A percentile compares a stretch with the other conserved stretches of the same genome.
These are phyloP conservation scores for Nixonia krombeini DNA, from an alignment of 1,140 invertebrate genomes.

Conservation along the genomic window DNA sequence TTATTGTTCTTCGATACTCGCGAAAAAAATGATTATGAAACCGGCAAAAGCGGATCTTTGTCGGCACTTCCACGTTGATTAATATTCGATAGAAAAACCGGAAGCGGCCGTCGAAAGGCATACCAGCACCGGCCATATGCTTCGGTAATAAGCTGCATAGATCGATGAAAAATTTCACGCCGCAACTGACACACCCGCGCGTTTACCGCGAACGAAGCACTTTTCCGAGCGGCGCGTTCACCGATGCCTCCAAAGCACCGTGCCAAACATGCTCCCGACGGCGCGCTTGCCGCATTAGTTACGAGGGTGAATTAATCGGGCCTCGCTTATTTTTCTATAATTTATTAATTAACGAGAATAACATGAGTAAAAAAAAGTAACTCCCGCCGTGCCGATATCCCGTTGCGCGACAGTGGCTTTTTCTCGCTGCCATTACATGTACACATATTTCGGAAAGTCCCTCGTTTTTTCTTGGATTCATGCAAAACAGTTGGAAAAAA, in stretches of 20 bases:
- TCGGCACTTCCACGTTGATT: constrained; percentile 32
- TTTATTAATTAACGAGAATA: neutral
- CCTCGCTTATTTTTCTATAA: constrained; percentile 56
- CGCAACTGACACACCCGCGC: constrained; percentile 64
- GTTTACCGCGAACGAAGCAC: constrained; percentile 33
- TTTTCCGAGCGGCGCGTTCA: too few relatives aligned
- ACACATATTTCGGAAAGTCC: neutral
- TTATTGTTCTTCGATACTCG: neutral
- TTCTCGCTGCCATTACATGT: neutral
- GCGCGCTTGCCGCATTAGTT: constrained; percentile 22
- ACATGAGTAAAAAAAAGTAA: too few relatives aligned
- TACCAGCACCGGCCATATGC: constrained; percentile 54
- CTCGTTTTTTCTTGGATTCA: neutral
- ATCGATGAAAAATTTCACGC: constrained; percentile 64
- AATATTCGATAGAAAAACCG: constrained; percentile 30
- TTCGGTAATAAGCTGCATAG: constrained; percentile 54
- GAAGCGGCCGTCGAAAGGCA: constrained; percentile 27
- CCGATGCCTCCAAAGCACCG: too few relatives aligned
- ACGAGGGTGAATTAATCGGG: constrained; percentile 51
- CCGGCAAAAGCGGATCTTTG: constrained; percentile 19
- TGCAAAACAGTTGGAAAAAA: too few relatives aligned
- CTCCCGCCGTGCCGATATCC: too few relatives aligned
- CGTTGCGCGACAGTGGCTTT: too few relatives aligned
- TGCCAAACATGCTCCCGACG: too few relatives aligned
- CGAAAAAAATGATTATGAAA: constrained; percentile 13